These are phyloP conservation scores for Zapornia atra DNA, from an alignment of 2,113 vertebrate species.

Conservation along the genomic window DNA sequence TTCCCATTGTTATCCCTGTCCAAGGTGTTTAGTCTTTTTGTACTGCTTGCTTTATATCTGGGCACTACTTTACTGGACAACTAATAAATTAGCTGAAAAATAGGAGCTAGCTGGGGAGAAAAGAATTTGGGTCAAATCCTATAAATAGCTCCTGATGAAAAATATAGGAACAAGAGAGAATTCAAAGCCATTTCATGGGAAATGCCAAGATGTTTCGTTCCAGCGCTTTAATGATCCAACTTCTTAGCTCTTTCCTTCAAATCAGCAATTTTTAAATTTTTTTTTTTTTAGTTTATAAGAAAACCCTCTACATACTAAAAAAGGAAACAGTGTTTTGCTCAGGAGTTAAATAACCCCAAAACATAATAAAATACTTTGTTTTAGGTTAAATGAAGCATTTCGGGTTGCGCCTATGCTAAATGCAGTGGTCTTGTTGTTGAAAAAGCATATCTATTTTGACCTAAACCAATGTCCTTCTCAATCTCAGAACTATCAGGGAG, in stretches of 20 bases:
- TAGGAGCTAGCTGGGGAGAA: slow-evolving; percentile 8
- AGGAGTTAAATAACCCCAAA: not conserved
- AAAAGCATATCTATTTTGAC: not conserved
- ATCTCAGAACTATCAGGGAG: not conserved
- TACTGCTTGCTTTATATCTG: not conserved
- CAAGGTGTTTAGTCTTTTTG: not conserved
- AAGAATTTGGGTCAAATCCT: slow-evolving; percentile 60
- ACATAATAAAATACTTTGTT: not conserved
- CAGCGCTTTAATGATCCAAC: slow-evolving; percentile 14
- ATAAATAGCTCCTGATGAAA: slow-evolving; percentile 60
- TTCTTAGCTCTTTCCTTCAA: slow-evolving; percentile 2
- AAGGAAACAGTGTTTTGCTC: not conserved
- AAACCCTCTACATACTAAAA: not conserved
- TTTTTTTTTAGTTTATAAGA: not conserved
- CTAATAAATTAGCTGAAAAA: slow-evolving; percentile 32
- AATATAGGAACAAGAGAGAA: slow-evolving; percentile 24
- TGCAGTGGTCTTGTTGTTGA: not conserved
- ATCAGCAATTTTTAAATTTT: not conserved
- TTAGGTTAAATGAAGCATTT: slow-evolving; percentile 3
- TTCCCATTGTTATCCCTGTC: not conserved
- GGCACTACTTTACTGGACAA: slow-evolving; percentile 1
- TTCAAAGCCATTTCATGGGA: slow-evolving; percentile 21
- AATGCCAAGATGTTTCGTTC: slow-evolving; percentile 33
- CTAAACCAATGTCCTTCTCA: not conserved
- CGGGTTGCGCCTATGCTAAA: not conserved